Evolutionary conservation across 1,140 invertebrate genomes (phyloP).

Genomic region (Drosophila melanica): DNA sequence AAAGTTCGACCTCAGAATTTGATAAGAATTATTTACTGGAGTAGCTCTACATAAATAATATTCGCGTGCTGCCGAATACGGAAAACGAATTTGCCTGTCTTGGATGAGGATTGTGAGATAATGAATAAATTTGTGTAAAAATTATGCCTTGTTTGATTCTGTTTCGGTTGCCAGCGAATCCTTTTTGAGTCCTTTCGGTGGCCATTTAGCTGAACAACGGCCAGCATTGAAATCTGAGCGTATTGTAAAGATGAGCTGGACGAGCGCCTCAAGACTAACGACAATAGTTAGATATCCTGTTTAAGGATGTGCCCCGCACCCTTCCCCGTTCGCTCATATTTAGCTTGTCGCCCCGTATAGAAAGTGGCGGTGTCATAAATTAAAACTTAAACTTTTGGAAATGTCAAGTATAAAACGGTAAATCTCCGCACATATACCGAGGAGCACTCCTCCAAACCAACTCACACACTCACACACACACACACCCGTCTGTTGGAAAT

Average conservation of each 20-base stretch:
- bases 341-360: conserved; percentile 75
- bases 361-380: conserved; percentile 84
- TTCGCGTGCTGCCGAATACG: too few relatives aligned
- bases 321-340: conserved; percentile 72
- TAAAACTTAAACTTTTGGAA: conserved; percentile 84
- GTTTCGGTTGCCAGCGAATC: too few relatives aligned
- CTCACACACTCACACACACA: conserved; percentile 54
- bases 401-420: conserved; percentile 84
- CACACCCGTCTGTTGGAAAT: conserved; percentile 63
- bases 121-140: too few relatives aligned
- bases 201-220: conserved; percentile 5
- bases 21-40: background rate
- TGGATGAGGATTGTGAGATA: too few relatives aligned
- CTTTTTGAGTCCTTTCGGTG: background rate
- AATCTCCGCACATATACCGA: conserved; percentile 73
- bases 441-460: conserved; percentile 46
- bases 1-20: too few relatives aligned
- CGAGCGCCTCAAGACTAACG: conserved; percentile 47
- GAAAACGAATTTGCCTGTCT: too few relatives aligned
- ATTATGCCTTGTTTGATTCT: too few relatives aligned
- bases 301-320: conserved; percentile 54
- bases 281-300: conserved; percentile 75
- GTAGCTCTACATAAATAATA: too few relatives aligned
- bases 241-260: conserved; percentile 27
- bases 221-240: conserved; percentile 10